Percentiles rank a stretch among this genome's conserved stretches.
Conservation (phyloP, 2,113 vertebrate genomes). For the Vanacampus margaritifer region DNA sequence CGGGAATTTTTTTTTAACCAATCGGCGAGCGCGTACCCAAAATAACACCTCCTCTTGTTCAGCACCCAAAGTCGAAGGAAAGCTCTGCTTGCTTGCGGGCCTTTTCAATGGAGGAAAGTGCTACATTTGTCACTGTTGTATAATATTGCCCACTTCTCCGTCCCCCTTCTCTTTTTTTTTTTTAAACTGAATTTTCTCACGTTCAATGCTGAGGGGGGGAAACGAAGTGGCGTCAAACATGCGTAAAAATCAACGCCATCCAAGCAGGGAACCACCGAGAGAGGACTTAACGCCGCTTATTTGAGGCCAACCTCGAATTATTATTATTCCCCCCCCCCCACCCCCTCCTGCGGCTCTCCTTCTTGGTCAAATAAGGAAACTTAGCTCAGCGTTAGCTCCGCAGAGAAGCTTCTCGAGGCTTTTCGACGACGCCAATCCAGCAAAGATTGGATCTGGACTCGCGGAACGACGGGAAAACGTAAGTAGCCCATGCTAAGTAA, state of each 20-base stretch:
- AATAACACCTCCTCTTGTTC: conserved; percentile 73
- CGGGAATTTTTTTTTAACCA: conserved; percentile 38
- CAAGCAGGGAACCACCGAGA: conserved; percentile 75
- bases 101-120: conserved; percentile 75
- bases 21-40: conserved; percentile 54
- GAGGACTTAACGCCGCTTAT: conserved; percentile 75
- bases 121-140: conserved; percentile 66
- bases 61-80: conserved; percentile 78
- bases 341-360: not conserved
- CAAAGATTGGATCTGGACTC: conserved; percentile 57
- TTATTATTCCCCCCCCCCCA: not conserved
- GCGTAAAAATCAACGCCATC: conserved; percentile 72
- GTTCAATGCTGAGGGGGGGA: conserved; percentile 43
- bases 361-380: conserved; percentile 65
- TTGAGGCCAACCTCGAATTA: conserved; percentile 70
- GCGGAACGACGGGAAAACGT: conserved; percentile 62
- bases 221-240: conserved; percentile 72
- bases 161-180: conserved; percentile 54
- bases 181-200: conserved; percentile 46
- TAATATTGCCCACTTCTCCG: conserved; percentile 55
- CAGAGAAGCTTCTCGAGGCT: conserved; percentile 2
- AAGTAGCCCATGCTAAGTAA: conserved; percentile 44
- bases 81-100: conserved; percentile 58
- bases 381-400: conserved; percentile 53
- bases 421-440: not conserved